Conservation (phyloP, 2,888 invertebrate genomes). For the Tillus elongatus region DNA sequence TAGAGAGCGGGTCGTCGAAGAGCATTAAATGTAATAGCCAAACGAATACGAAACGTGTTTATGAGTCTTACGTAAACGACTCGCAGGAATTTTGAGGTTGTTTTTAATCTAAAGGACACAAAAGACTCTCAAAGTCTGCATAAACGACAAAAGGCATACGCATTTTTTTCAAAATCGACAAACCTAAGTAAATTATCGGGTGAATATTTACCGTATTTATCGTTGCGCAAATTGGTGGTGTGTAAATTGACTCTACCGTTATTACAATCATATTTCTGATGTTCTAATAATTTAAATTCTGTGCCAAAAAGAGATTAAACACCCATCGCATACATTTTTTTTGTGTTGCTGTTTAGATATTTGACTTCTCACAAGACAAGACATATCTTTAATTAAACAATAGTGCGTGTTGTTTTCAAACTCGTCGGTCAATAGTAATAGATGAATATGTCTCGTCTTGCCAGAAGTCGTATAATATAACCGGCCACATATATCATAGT, state of each 20-base stretch:
- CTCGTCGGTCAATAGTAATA: not conserved
- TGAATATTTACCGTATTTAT: not conserved
- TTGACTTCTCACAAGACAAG: not conserved
- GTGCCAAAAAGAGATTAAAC: not conserved
- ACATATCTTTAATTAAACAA: too few relatives aligned
- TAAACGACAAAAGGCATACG: not conserved
- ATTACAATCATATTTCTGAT: not conserved
- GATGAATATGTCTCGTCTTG: too few relatives aligned
- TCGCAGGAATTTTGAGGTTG: not conserved
- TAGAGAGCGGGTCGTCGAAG: not conserved
- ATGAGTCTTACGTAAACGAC: not conserved
- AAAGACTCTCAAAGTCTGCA: not conserved
- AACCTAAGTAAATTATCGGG: not conserved
- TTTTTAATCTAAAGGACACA: not conserved
- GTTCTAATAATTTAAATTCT: not conserved
- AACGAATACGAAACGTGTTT: not conserved
- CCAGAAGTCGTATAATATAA: too few relatives aligned
- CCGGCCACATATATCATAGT: too few relatives aligned
- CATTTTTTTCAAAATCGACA: not conserved
- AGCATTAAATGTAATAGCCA: not conserved
- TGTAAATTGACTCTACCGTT: not conserved
- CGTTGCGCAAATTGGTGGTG: not conserved
- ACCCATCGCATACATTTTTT: not conserved
- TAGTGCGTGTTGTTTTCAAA: not conserved
- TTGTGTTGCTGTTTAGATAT: not conserved